A percentile compares a stretch with the other conserved stretches of the same genome.
These are phyloP conservation scores for Proteles cristata DNA, from an alignment of 2,113 vertebrate species.

Conservation along the genomic window DNA sequence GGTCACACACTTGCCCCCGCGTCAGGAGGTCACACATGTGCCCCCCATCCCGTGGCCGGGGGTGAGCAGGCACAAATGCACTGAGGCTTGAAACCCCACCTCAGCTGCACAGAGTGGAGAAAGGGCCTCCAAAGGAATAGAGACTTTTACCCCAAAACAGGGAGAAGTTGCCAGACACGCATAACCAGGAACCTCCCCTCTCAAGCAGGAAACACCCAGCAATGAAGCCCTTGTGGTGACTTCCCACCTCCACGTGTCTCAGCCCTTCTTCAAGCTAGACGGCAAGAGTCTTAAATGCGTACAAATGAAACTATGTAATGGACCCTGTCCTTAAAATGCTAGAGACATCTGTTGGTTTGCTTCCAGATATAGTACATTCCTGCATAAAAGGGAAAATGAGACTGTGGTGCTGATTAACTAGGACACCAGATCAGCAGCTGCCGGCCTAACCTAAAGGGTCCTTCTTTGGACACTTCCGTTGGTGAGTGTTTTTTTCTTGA, in stretches of 20 bases:
- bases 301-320: too few species aligned
- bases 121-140: background rate
- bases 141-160: background rate
- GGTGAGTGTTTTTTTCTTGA: background rate
- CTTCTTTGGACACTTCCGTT: background rate
- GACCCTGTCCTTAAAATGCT: background rate
- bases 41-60: background rate
- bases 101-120: background rate
- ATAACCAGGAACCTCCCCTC: too few species aligned
- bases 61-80: background rate
- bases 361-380: background rate
- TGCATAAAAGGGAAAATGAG: background rate
- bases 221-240: background rate
- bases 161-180: background rate
- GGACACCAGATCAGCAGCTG: too few species aligned
- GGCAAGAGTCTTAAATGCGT: background rate
- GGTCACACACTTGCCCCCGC: background rate
- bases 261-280: background rate
- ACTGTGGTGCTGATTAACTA: background rate
- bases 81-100: accelerated
- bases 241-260: accelerated
- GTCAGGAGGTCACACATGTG: background rate
- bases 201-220: background rate
- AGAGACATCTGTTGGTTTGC: background rate
- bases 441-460: accelerated